Evolutionary conservation across 2,797 vertebrate genomes (phyloP).

Genomic region (Phoebastria nigripes): DNA sequence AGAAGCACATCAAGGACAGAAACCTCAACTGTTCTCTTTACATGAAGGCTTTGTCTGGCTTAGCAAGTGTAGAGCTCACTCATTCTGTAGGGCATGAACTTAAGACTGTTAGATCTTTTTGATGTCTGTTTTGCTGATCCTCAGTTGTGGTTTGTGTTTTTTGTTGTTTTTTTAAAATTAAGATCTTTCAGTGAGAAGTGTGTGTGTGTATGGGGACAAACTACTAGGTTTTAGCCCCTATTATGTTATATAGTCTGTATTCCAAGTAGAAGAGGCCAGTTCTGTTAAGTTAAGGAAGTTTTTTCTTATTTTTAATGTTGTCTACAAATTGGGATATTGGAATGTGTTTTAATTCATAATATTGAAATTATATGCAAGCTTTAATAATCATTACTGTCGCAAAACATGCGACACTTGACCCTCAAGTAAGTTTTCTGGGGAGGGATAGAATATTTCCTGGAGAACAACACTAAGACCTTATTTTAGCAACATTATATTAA

Average conservation of each 20-base stretch:
- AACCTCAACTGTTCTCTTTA: background rate
- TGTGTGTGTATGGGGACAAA: background rate
- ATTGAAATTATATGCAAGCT: background rate
- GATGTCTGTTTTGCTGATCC: background rate
- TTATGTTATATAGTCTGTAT: background rate
- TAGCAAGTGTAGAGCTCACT: background rate
- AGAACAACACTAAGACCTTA: background rate
- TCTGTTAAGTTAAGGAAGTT: background rate
- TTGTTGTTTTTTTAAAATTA: background rate
- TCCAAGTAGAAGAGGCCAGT: background rate
- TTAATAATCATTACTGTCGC: background rate
- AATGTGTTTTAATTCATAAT: background rate
- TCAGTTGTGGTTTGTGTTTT: background rate
- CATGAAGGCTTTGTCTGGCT: background rate
- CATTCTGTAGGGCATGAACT: background rate
- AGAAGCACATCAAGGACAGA: background rate
- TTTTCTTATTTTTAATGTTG: background rate
- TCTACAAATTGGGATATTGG: background rate
- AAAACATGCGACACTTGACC: background rate
- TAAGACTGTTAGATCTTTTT: background rate
- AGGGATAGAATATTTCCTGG: background rate
- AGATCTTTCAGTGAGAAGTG: background rate
- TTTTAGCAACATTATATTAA: background rate
- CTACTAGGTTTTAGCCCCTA: background rate
- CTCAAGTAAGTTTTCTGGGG: background rate